Conservation (phyloP, 2,797 vertebrate species). For the Glossophaga mutica region DNA sequence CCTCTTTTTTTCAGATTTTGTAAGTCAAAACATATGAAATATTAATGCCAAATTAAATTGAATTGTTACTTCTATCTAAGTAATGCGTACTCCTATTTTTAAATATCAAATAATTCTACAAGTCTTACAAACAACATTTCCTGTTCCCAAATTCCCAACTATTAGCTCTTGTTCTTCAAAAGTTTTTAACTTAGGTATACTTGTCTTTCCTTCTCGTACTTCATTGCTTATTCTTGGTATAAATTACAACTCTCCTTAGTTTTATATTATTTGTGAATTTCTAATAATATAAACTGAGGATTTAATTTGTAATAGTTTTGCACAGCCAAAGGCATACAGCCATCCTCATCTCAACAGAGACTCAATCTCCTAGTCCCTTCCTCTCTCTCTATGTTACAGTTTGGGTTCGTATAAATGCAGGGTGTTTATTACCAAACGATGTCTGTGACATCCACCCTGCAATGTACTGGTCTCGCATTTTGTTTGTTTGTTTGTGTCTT, state of each 20-base stretch:
- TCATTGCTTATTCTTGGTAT: neutral
- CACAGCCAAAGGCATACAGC: neutral
- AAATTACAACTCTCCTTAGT: neutral
- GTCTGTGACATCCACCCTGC: neutral
- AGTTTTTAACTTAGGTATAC: neutral
- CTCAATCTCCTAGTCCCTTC: neutral
- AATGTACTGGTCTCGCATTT: neutral
- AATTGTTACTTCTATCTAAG: slow-evolving; percentile 40
- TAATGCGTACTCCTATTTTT: slow-evolving; percentile 14
- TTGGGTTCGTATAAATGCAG: neutral
- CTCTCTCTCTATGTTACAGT: neutral
- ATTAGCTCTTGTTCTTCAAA: neutral
- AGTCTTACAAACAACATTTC: slow-evolving; percentile 5
- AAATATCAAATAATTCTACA: slow-evolving; percentile 47
- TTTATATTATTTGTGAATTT: neutral
- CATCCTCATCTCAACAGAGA: neutral
- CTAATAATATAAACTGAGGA: neutral
- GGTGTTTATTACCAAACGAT: neutral
- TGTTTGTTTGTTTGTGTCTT: neutral
- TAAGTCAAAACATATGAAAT: slow-evolving; percentile 10
- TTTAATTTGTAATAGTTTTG: neutral
- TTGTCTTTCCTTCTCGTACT: neutral
- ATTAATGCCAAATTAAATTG: slow-evolving; percentile 26
- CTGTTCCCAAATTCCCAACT: neutral
- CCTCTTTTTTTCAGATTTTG: neutral